phyloP scores from a whole-genome alignment of 1,140 invertebrate species.

The Contarinia nasturtii region DNA sequence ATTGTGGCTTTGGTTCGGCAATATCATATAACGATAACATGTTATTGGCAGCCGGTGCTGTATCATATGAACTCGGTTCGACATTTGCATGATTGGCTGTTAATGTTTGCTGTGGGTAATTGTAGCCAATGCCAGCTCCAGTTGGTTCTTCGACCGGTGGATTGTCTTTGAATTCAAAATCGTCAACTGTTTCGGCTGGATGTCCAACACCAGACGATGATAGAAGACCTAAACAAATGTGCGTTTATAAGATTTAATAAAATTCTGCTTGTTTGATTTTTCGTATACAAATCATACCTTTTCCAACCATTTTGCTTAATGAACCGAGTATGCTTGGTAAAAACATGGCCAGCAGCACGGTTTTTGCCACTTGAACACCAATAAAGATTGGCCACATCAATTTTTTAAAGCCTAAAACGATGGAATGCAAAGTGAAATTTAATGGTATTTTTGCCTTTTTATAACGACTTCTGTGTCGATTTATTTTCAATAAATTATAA shows the following conservation, averaged over 20 bases:
- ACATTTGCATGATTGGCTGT: constrained; percentile 8
- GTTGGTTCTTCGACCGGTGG: neutral
- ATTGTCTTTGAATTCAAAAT: constrained; percentile 37
- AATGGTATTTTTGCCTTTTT: neutral
- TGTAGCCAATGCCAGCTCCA: constrained; percentile 8
- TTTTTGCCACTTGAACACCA: constrained; percentile 59
- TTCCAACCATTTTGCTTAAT: constrained; percentile 60
- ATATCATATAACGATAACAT: neutral
- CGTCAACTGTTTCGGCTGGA: constrained; percentile 29
- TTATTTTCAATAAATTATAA: neutral
- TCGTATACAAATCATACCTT: constrained; percentile 30
- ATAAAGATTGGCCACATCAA: constrained; percentile 55
- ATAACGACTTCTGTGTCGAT: too few relatives aligned
- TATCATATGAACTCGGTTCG: neutral
- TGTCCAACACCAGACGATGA: constrained; percentile 29
- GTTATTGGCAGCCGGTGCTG: neutral
- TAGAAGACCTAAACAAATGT: constrained; percentile 10
- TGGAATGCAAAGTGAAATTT: constrained; percentile 3
- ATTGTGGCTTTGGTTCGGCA: neutral
- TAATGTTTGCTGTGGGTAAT: constrained; percentile 10
- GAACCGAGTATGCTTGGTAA: constrained; percentile 61
- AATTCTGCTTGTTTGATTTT: too few relatives aligned
- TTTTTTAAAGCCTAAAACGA: constrained; percentile 51
- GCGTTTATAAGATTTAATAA: neutral
- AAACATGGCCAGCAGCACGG: constrained; percentile 57